Conservation (phyloP, 2,888 invertebrate genomes). For the Spisula subtruncata region DNA sequence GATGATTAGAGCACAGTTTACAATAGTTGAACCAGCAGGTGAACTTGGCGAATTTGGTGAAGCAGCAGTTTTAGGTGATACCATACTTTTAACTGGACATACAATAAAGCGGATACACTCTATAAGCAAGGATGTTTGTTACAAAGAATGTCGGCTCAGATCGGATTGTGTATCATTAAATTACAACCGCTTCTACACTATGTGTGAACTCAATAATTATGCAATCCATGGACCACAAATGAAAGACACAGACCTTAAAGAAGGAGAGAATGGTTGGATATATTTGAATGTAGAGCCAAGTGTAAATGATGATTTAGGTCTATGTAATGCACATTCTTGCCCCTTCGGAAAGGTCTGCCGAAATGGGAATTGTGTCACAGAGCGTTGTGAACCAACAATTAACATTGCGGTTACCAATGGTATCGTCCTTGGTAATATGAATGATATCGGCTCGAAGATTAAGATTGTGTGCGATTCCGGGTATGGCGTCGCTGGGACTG, state of each 20-base stretch:
- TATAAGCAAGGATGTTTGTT: not conserved
- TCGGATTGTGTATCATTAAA: not conserved
- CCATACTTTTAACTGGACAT: not conserved
- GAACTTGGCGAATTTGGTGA: too few species aligned
- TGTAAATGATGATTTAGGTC: not conserved
- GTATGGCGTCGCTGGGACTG: not conserved
- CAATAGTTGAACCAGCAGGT: too few species aligned
- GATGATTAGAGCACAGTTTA: too few species aligned
- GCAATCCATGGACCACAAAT: too few species aligned
- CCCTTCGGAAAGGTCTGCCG: not conserved
- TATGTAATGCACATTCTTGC: not conserved
- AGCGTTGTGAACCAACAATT: not conserved
- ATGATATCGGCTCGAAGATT: not conserved
- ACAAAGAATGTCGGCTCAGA: not conserved
- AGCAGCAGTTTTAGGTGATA: too few species aligned
- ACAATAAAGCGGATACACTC: not conserved
- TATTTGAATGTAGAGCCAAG: not conserved
- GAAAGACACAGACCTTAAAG: not conserved
- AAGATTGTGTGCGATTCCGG: not conserved
- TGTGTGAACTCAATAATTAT: constrained; percentile 3
- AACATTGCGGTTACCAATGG: not conserved
- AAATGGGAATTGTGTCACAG: not conserved
- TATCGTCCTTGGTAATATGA: not conserved
- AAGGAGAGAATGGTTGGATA: not conserved
- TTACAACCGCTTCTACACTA: not conserved